Base-by-base conservation (phyloP, 2,113 vertebrate species). In the Ascaphus truei region DNA sequence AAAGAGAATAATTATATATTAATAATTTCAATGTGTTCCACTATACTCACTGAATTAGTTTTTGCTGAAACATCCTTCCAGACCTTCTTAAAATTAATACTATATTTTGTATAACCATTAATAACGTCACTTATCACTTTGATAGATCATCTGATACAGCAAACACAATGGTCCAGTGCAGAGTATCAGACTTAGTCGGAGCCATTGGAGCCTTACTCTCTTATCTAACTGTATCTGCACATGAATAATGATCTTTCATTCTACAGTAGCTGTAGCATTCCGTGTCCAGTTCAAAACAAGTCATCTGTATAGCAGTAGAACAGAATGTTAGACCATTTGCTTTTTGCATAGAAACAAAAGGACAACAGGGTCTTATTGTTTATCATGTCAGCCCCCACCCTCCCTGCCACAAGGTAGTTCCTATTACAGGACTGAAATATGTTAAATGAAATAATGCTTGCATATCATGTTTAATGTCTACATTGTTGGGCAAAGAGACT, bases 321-420 rank as follows among this genome's bases (percentile, higher is more conserved):
- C 45, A 68, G 41, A 68, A 52, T 51, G 37, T 60, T 41, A 61
- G 61, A 85, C 73, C 60, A 73, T 79, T 86, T 81, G 45, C 50
- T 51, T 61, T 50, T 51, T 71, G 34, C 45, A 25, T n/a, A 71
- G 53, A 78, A 66, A 57, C 33, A 71, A 52, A 71, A 52, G 56
- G 22, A 71, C 67, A 71, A 59, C 60, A 50, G 57, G 67, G 57
- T 33, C 56, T 71, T 61, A 61, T 71, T 71, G 67, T 71, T 47
- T 18, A 52, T 71, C 33, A 61, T 60, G 56, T 71, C 67, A 52
- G 43, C 16, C 47, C 57, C 67, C 30, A 47, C 16, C 47, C 57
- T 57, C 30, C 45, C 67, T 61, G 56, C 47, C 57, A 41, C 45
- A 25, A 36, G 61, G 57, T 31, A 47, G 56, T 61, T 61, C 61